These are phyloP conservation scores for Sisor rabdophorus DNA, from an alignment of 2,113 vertebrate species.

Conservation along the genomic window DNA sequence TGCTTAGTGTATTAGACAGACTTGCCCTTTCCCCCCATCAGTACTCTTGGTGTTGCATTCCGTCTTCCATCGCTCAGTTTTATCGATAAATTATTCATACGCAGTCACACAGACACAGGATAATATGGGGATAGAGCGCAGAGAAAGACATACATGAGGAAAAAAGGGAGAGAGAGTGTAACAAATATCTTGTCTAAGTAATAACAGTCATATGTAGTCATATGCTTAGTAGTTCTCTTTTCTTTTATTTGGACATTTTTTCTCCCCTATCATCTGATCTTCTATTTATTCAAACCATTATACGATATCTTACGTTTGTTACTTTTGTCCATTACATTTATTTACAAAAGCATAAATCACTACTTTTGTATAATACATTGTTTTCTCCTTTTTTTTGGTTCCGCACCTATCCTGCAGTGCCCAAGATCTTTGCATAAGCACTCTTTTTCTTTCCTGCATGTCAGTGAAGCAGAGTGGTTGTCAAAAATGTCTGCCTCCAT, in stretches of 20 bases:
- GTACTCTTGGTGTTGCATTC: constrained; percentile 16
- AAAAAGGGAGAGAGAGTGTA: background rate
- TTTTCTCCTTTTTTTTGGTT: background rate
- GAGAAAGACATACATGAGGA: background rate
- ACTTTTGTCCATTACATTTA: background rate
- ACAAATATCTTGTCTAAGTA: background rate
- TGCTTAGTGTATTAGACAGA: constrained; percentile 20
- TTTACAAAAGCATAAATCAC: background rate
- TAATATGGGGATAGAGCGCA: constrained; percentile 1
- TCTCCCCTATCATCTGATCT: background rate
- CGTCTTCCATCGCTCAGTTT: constrained; percentile 34
- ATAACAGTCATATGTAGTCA: background rate
- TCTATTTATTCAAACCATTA: background rate
- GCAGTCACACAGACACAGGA: constrained; percentile 20
- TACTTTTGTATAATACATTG: background rate
- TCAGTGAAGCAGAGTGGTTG: background rate
- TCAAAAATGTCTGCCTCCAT: background rate
- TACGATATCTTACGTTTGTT: background rate
- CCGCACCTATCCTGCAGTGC: background rate
- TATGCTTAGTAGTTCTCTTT: background rate
- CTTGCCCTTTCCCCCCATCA: constrained; percentile 13
- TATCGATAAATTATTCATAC: constrained; percentile 42
- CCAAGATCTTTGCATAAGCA: background rate
- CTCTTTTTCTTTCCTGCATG: background rate
- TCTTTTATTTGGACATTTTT: background rate